Percentiles rank a stretch among this genome's conserved stretches.
These are phyloP conservation scores for Percopsis transmontana DNA, from an alignment of 2,113 vertebrate genomes.

Conservation along the genomic window DNA sequence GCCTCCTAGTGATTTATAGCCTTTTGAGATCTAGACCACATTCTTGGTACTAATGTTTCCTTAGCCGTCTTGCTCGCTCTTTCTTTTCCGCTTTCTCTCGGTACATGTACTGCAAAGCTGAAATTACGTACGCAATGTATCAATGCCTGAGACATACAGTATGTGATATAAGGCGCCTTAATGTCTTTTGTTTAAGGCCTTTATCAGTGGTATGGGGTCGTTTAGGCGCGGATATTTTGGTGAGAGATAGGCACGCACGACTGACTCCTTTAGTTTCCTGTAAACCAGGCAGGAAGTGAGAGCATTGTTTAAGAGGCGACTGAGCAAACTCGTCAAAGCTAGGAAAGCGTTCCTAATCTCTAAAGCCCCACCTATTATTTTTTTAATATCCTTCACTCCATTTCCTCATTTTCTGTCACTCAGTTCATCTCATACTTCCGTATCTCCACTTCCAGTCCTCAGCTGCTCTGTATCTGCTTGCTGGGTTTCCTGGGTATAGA, in stretches of 20 bases:
- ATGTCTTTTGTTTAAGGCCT: too few relatives aligned
- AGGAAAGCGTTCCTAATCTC: slow-evolving; percentile 37
- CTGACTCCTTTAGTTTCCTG: slow-evolving; percentile 3
- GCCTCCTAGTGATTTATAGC: not conserved
- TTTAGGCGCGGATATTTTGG: slow-evolving; percentile 16
- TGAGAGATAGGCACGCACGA: slow-evolving; percentile 4
- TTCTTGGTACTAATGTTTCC: not conserved
- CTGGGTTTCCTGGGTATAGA: too few relatives aligned
- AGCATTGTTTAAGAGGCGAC: slow-evolving; percentile 39
- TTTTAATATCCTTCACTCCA: slow-evolving; percentile 8
- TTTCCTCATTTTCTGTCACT: not conserved
- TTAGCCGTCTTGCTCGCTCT: not conserved
- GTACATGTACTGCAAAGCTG: not conserved
- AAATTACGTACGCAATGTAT: not conserved
- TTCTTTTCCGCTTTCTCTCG: not conserved
- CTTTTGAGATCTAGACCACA: not conserved
- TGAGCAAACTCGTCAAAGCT: slow-evolving; percentile 39
- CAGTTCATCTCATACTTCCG: not conserved
- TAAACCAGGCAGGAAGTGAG: slow-evolving; percentile 37
- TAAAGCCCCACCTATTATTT: slow-evolving; percentile 37
- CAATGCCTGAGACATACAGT: not conserved
- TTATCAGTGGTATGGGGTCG: too few relatives aligned
- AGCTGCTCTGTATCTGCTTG: too few relatives aligned
- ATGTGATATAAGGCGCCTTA: too few relatives aligned
- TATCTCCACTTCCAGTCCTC: not conserved